A percentile compares a stretch with the other conserved stretches of the same genome.
phyloP scores from a whole-genome alignment of 2,888 invertebrate species.

The Dasypolia templi region DNA sequence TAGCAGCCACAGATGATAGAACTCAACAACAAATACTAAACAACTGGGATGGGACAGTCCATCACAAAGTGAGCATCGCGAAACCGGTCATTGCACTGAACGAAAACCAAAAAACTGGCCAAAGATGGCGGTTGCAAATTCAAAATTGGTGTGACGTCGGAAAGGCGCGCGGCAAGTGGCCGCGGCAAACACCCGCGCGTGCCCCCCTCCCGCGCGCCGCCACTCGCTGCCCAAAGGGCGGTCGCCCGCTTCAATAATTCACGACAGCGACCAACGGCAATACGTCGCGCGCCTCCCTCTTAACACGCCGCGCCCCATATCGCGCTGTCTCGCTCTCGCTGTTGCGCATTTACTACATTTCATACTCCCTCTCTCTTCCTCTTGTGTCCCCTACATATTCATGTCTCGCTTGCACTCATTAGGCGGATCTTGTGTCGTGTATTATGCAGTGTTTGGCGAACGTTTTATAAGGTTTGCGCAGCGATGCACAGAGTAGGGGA shows the following conservation, averaged over 20 bases:
- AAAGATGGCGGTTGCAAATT: constrained; percentile 76
- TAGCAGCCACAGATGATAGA: constrained; percentile 29
- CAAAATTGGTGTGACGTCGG: constrained; percentile 85
- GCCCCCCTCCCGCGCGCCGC: constrained; percentile 63
- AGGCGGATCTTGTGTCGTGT: constrained; percentile 81
- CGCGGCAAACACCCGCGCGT: constrained; percentile 66
- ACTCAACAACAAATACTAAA: constrained; percentile 40
- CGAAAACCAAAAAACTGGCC: constrained; percentile 70
- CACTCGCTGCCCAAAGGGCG: constrained; percentile 86
- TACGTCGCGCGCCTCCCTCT: constrained; percentile 78
- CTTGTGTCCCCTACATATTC: constrained; percentile 15
- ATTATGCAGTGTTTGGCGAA: constrained; percentile 88
- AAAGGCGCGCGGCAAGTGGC: constrained; percentile 83
- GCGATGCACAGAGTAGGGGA: constrained; percentile 74
- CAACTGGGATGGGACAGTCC: constrained; percentile 51
- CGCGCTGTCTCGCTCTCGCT: constrained; percentile 69
- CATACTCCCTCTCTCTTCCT: constrained; percentile 63
- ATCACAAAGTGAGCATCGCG: constrained; percentile 78
- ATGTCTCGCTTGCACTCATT: constrained; percentile 79
- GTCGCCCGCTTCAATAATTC: constrained; percentile 86
- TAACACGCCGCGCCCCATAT: constrained; percentile 64
- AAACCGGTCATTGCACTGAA: constrained; percentile 75
- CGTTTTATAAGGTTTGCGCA: constrained; percentile 87
- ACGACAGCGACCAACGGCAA: constrained; percentile 80
- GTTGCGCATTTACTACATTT: constrained; percentile 81